Base-by-base conservation (phyloP, 2,888 invertebrate genomes). In the Brassicogethes aeneus region DNA sequence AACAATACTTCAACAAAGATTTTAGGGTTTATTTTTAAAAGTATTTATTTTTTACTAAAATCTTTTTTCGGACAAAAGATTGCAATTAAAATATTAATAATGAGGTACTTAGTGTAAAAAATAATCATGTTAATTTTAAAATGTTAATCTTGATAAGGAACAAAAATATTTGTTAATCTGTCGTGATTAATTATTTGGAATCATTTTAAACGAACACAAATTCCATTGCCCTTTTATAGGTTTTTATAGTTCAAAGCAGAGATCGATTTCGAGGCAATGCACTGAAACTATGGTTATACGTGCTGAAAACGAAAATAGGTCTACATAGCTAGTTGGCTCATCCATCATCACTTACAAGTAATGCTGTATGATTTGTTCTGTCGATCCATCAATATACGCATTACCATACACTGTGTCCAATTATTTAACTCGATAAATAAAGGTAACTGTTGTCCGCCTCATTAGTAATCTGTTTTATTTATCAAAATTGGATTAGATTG, bases 341-440 rank as follows among this genome's bases (percentile, higher is more conserved):
- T 55, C 55, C 47, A 55, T 55, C 55, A 55, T 52, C 43, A 48
- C 43, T 48, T 48, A 54, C 53, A 54, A 52, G 49, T 51, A 52
- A 48, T 51, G 52, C 54, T 32, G 32, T 32, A 54, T 48, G 45
- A 46, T 48, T 43, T 41, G 45, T 40, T 52, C 52, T 50, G 56
- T 56, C 61, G 59, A 62, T 62, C 62, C 59, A 62, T 62, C 62
- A 62, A 60, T 59, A 60, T 50, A 41, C 49, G 59, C 59, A 61
- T 62, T 59, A 60, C 54, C 54, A 55, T 57, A 61, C 61, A 61
- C 47, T 47, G 53, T 45, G 53, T 53, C 57, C 59, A 56, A 57
- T 54, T 57, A 56, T 52, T 53, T 52, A 45, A 32, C 32, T 32
- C 14, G 13, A 32, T 12, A 23, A 5, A 32, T 32, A 13, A 32